Evolutionary conservation across 2,888 invertebrate genomes (phyloP).

Genomic region (Dryocosmus kuriphilus): DNA sequence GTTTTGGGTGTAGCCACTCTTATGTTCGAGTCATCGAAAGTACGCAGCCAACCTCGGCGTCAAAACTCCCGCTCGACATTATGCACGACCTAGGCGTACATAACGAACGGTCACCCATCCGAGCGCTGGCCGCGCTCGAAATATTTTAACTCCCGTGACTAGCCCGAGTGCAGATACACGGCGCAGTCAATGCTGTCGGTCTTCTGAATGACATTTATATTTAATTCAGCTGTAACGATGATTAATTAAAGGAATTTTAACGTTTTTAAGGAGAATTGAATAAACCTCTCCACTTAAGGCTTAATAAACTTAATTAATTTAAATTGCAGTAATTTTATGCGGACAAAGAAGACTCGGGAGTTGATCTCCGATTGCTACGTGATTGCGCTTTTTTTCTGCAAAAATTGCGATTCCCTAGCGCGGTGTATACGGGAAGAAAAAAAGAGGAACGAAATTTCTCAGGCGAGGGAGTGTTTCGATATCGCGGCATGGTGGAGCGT

Average conservation of each 20-base stretch:
- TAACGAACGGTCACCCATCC: no score
- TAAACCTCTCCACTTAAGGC: background rate
- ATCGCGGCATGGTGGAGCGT: conserved; percentile 49
- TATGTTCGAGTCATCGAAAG: no score
- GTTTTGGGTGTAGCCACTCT: no score
- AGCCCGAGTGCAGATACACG: no score
- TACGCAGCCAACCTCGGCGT: no score
- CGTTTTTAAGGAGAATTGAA: background rate
- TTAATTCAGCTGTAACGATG: background rate
- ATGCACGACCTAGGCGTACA: no score
- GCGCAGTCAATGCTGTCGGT: no score
- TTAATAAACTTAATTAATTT: conserved; percentile 21
- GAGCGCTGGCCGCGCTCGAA: no score
- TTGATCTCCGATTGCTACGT: conserved; percentile 26
- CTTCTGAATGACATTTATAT: no score
- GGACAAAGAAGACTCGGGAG: conserved; percentile 21
- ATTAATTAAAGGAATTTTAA: background rate
- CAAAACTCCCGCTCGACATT: no score
- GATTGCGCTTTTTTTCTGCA: conserved; percentile 22
- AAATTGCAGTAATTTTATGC: conserved; percentile 20
- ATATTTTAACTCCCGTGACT: no score
- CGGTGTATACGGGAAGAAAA: conserved; percentile 15
- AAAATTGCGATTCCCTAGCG: conserved; percentile 29
- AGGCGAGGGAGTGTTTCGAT: conserved; percentile 31
- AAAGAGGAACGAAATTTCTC: conserved; percentile 31